These are phyloP conservation scores for Chouioia cunea DNA, from an alignment of 2,888 invertebrate genomes.

Conservation along the genomic window DNA sequence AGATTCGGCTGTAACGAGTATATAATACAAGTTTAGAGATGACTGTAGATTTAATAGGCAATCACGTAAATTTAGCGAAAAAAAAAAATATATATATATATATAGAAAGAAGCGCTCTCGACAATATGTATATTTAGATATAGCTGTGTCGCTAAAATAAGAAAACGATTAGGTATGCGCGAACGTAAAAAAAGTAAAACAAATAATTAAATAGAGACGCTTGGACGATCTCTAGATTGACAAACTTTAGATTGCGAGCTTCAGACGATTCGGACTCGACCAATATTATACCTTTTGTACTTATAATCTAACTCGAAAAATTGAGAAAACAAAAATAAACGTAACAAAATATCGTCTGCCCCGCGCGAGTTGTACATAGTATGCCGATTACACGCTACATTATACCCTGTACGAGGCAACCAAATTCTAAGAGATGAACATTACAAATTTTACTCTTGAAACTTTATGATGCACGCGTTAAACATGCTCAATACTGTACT, in stretches of 20 bases:
- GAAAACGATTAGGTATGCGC: conserved; percentile 24
- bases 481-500: conserved; percentile 33
- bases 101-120: conserved; percentile 36
- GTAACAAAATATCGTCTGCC: conserved; percentile 15
- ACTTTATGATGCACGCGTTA: conserved; percentile 38
- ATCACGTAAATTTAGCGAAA: conserved; percentile 34
- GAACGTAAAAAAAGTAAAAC: too few relatives aligned
- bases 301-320: conserved; percentile 8
- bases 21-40: conserved; percentile 43
- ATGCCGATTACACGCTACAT: conserved; percentile 17
- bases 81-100: too few relatives aligned
- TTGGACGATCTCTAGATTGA: neutral
- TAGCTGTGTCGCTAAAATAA: conserved; percentile 33
- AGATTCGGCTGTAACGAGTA: conserved; percentile 41
- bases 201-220: conserved; percentile 4
- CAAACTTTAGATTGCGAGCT: conserved; percentile 11
- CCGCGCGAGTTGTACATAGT: conserved; percentile 43
- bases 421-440: conserved; percentile 25
- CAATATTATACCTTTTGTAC: conserved; percentile 44
- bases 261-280: conserved; percentile 29
- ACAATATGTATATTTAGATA: conserved; percentile 45
- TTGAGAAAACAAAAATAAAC: conserved; percentile 10
- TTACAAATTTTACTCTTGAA: conserved; percentile 39
- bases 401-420: conserved; percentile 24
- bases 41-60: conserved; percentile 41